These are phyloP conservation scores for Ecliptopera silaceata DNA, from an alignment of 2,888 invertebrate genomes.

Conservation along the genomic window DNA sequence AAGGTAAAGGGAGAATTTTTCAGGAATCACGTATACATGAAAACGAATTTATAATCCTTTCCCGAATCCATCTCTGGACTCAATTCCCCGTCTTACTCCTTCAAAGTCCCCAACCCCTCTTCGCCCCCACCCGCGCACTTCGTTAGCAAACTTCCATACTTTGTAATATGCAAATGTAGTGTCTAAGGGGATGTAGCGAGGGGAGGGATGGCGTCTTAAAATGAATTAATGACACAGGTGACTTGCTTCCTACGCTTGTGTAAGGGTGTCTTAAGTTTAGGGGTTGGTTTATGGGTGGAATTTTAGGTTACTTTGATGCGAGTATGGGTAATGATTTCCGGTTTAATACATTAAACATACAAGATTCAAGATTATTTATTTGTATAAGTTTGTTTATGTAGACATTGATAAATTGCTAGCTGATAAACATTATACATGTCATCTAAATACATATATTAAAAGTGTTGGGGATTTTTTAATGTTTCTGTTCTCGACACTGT, in stretches of 20 bases:
- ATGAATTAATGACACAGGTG: slow-evolving; percentile 83
- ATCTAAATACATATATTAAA: too few relatives aligned
- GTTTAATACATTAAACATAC: neutral
- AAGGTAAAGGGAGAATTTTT: too few relatives aligned
- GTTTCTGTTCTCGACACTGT: too few relatives aligned
- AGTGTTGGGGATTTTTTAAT: too few relatives aligned
- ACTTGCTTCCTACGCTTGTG: slow-evolving; percentile 20
- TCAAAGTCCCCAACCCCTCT: slow-evolving; percentile 56
- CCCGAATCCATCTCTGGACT: slow-evolving; percentile 59
- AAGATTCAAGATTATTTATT: too few relatives aligned
- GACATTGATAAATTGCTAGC: too few relatives aligned
- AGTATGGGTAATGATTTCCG: neutral
- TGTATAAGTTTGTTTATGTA: too few relatives aligned
- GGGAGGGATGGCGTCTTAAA: slow-evolving; percentile 72
- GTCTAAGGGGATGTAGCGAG: slow-evolving; percentile 60
- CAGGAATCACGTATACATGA: too few relatives aligned
- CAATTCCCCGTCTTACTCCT: slow-evolving; percentile 81
- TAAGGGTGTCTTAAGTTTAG: slow-evolving; percentile 23
- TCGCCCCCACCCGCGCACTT: slow-evolving; percentile 56
- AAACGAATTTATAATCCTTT: too few relatives aligned
- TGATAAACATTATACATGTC: too few relatives aligned
- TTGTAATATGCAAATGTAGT: slow-evolving; percentile 82
- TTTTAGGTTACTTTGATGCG: slow-evolving; percentile 8
- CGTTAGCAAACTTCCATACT: slow-evolving; percentile 82
- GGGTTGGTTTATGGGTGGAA: slow-evolving; percentile 3